Base-by-base conservation (phyloP, 2,888 invertebrate genomes). In the Eupsilia transversa region DNA sequence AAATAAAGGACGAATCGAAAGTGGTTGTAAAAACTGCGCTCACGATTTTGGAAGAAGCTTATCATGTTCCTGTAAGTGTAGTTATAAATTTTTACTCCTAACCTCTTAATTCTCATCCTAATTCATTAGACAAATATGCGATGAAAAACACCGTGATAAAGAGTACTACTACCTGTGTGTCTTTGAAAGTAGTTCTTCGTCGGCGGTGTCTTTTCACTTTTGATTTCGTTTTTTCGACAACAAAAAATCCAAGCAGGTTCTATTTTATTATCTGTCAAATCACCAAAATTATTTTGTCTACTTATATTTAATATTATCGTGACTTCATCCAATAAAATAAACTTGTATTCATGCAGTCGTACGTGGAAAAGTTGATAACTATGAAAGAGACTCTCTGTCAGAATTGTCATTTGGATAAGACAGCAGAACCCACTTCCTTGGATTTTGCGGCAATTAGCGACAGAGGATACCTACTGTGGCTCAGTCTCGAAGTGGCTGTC, bases 1-100 rank as follows among this genome's bases (percentile, higher is more conserved):
- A 99, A 94, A 96, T 99, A 52, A 97, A 98, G 85, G 99, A 99
- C 92, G 97, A 97, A 79, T 98, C 98, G 76, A 97, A 97, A 80
- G 97, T 98, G 56, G 98, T 99, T 43, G 97, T 98, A 14, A 96
- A 98, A 86, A 97, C 98, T 17, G 99, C 99, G 9, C 96, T 99
- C 72, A 97, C 97, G 84, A 98, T 98, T 74, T 96, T 99, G 60
- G 98, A 99, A 90, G 99, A 99, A 96, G 98, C 99, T n/a, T 98
- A 98, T 91, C 98, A 99, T 94, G 97, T 99, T 82, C 97, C 98
- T 91, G 98, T 98, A 89, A 96, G 97, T 82, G 7, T 49, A 49
- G 17, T 59, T 56, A 54, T 65, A 1, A 0, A 54, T 65, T 65
- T 54, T 65, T 2, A 33, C n/a, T n/a, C 20, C 33, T 54, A n/a